Evolutionary conservation across 35 echinoderm and acorn worm genomes (phyloP), one percentile per base, ranked within the genome.

Genomic region (Apostichopus californicus): DNA sequence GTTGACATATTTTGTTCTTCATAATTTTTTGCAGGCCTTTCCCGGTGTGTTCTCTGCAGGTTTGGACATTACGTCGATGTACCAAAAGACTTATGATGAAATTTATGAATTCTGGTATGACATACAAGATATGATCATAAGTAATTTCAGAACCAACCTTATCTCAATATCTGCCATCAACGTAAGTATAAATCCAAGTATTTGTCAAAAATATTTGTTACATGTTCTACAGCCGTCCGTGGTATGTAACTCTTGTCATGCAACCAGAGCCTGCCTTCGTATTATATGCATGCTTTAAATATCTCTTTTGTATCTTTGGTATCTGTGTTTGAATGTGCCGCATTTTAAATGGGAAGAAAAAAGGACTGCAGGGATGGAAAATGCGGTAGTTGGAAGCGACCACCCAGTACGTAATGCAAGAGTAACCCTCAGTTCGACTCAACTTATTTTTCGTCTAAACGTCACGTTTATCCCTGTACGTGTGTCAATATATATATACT

Each of bases 11-110:
- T n/a, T 75, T 75, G 21, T 18, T 75, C 5, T 1, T 66, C 34
- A 46, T 46, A 2, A 46, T 73, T 23, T 73, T 72, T 10, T 72
- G 5, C 28, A 89, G 86, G 68, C 60, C 60, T 2, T 72, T 72
- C 86, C 86, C 1, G 68, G 68, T n/a, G 46, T 73, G 5, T 89
- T 89, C 46, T 89, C 22, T 89, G 86, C 86, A 14, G 86, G 86
- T 54, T 34, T 89, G 57, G 86, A 89, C 25, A 24, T 89, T 13
- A 72, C 24, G 57, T 73, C 46, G 15, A 12, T 89, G 12, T 66
- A 66, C 64, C 22, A 34, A 14, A 52, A 18, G 2, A 72, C 5
- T 6, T 72, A 13, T 89, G 61, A 89, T 72, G 86, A 89, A 28
- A 34, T 89, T 54, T 89, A 72, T 17, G 25, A 28, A 60, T 89